Evolutionary conservation across 2,888 invertebrate species (phyloP), one percentile per base, ranked within the genome.

Genomic region (Salpingus planirostris): DNA sequence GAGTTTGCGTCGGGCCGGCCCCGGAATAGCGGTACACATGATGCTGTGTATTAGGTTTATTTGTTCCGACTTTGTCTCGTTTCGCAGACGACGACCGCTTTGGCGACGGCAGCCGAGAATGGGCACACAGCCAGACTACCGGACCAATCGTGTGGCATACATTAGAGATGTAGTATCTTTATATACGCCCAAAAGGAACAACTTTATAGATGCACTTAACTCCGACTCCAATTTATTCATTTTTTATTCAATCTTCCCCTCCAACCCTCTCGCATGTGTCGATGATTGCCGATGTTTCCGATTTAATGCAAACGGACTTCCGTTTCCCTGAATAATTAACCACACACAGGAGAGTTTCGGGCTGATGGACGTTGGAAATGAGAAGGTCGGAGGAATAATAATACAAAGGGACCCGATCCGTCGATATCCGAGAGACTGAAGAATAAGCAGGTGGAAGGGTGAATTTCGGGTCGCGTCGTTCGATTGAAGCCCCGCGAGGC

Each of bases 111-210:
- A 32, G 32, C 36, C 25, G 13, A 40, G 31, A 41, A 41, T 39
- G 40, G 43, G 43, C 43, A 43, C 15, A 37, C 27, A 34, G 43
- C 43, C 43, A 43, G 43, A 40, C 37, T 38, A 37, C 37, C 33
- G 35, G 36, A 33, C 29, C 38, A 40, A 30, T 36, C 26, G 14
- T 29, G 26, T 36, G 36, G 36, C 30, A 39, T 31, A 34, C 31
- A 33, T 34, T 36, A 42, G 32, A 38, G 27, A 25, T 35, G 31
- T 31, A 35, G 18, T 29, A 29, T 35, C 31, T 31, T 29, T 14
- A 38, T 31, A 29, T 31, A 33, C 21, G 24, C 22, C 12, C 28
- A 31, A 35, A 31, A 31, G 15, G 24, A 32, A 33, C 28, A 31
- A 27, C 14, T 31, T 24, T 31, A 27, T 28, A 28, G 36, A 31